These are phyloP conservation scores for Himalopsyche phryganea DNA, from an alignment of 1,140 invertebrate genomes.

Conservation along the genomic window DNA sequence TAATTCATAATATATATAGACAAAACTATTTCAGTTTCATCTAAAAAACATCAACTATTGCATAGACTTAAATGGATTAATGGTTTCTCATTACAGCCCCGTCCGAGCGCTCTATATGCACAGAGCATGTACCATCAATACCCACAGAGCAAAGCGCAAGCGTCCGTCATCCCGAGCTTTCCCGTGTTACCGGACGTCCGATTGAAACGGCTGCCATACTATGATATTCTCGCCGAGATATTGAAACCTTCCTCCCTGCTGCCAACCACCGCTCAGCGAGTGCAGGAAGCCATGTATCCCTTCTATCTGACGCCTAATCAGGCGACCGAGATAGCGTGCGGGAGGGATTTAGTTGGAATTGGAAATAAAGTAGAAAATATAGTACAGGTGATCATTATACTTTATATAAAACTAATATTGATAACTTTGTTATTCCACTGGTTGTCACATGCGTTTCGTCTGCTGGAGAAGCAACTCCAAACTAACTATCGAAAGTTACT, in stretches of 20 bases:
- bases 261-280: conserved; percentile 67
- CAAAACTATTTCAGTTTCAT: too few relatives aligned
- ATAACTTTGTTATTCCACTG: too few relatives aligned
- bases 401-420: neutral
- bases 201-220: conserved; percentile 87
- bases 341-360: conserved; percentile 64
- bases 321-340: conserved; percentile 80
- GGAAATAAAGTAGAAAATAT: conserved; percentile 52
- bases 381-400: conserved; percentile 42
- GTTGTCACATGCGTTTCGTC: too few relatives aligned
- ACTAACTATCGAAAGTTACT: too few relatives aligned
- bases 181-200: conserved; percentile 88
- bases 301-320: conserved; percentile 92
- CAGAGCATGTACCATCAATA: conserved; percentile 51
- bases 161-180: conserved; percentile 48
- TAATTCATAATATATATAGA: too few relatives aligned
- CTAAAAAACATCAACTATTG: too few relatives aligned
- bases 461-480: too few relatives aligned
- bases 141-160: conserved; percentile 24
- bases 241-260: conserved; percentile 85
- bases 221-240: conserved; percentile 81
- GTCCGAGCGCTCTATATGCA: conserved; percentile 46
- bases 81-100: conserved; percentile 37
- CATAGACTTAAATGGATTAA: too few relatives aligned
- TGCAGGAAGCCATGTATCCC: conserved; percentile 81